Evolutionary conservation across 2,888 invertebrate species (phyloP), one percentile per base, ranked within the genome.

Genomic region (Hypomecis punctinalis): DNA sequence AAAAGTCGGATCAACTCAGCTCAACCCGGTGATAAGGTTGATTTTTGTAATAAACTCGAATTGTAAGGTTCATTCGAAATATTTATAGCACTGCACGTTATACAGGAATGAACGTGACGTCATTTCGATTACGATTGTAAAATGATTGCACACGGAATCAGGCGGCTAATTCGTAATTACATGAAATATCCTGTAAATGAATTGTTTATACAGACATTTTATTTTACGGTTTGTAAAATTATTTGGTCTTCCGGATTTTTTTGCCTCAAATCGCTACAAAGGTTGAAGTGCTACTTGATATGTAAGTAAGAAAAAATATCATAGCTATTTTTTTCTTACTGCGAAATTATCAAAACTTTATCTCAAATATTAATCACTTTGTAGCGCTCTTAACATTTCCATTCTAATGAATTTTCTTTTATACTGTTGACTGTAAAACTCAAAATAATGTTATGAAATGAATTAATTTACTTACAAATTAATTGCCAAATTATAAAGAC

Each of bases 171-270:
- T 57, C 49, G 23, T 61, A 40, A 63, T 55, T 53, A 72, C 71
- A 70, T 73, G 33, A 47, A 51, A 71, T 65, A 57, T 52, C 66
- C 77, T 55, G 37, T 45, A 45, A 63, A 59, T 45, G 5, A 49
- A 49, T 45, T 59, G 35, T 45, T 8, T 51, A 23, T 33, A 42
- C 11, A 11, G 49, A 45, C 43, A 49, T 52, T 47, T 60, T 49
- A 9, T 43, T 58, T 58, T 54, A 49, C 11, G 9, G 43, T 58
- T 11, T 48, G 33, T 43, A 7, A 47, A 52, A 72, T 48, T 53
- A 69, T 73, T 64, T 69, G 70, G 83, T 85, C 84, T 84, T 85
- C 84, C 85, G 70, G 69, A 73, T 75, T 69, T 67, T 73, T 74
- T 71, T 39, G 13, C 42, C 40, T 47, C n/a, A 42, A 48, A 13